Base-by-base conservation (phyloP, 1,140 invertebrate genomes). In the Cardiocondyla obscurior region DNA sequence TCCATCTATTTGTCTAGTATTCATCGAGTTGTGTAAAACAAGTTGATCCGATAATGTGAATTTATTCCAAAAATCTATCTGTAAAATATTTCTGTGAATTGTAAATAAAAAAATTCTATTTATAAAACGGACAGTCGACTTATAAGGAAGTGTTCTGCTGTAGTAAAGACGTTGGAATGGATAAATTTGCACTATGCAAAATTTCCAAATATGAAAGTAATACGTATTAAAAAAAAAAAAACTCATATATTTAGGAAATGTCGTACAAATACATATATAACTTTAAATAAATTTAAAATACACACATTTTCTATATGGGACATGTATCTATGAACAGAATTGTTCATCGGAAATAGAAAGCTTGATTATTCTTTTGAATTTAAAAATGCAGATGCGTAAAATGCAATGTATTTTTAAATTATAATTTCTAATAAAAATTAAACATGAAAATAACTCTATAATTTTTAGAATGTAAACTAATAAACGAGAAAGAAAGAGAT, bases 221-320 rank as follows among this genome's bases (percentile, higher is more conserved):
- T 8, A 10, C n/a, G 51, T 19, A 55, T 39, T n/a, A n/a, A n/a
- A n/a, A n/a, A n/a, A n/a, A n/a, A 51, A 36, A 69, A 28, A 55
- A 79, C 30, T 67, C 10, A 42, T 79, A 25, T 79, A 67, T 79
- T 79, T 79, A 55, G 14, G 30, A 76, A 79, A 53, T n/a, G 53
- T 67, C 44, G 12, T 67, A 74, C 39, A 76, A 44, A 64, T 44
- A 51, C 44, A 49, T 5, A 49, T 36, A 67, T 42, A 79, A 53
- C 14, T 53, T 79, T 55, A 79, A 79, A 79, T 79, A 69, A 79
- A 79, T 53, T 44, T 14, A 30, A n/a, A 60, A 74, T 44, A 74
- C 53, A 72, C 57, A 65, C 36, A 25, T 77, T 49, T 67, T n/a
- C 4, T 10, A 30, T 69, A 69, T n/a, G 36, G 33, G 49, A 53